These are phyloP conservation scores for Melopsittacus undulatus DNA, from an alignment of 2,797 vertebrate species.

Conservation along the genomic window DNA sequence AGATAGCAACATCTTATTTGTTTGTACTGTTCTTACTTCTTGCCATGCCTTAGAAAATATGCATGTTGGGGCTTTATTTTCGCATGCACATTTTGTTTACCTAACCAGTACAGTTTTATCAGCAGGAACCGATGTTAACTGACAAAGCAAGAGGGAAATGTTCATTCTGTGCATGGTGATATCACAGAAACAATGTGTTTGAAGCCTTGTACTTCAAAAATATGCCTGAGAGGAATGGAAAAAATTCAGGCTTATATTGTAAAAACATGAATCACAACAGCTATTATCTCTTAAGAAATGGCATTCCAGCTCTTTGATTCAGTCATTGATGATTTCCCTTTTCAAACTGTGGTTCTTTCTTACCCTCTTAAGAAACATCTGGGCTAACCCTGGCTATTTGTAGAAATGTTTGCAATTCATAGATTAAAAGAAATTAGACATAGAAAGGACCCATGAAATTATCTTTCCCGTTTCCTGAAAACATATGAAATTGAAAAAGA, in stretches of 20 bases:
- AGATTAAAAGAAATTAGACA: constrained; percentile 49
- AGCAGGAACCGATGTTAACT: background rate
- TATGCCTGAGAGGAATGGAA: constrained; percentile 50
- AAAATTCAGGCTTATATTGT: constrained; percentile 43
- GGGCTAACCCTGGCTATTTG: constrained; percentile 31
- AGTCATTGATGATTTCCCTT: constrained; percentile 56
- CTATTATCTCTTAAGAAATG: constrained; percentile 58
- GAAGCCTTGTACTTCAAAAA: constrained; percentile 59
- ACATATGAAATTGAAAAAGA: background rate
- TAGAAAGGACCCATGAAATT: constrained; percentile 12
- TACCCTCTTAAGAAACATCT: constrained; percentile 36
- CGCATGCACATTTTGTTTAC: constrained; percentile 39
- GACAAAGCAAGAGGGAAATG: constrained; percentile 43
- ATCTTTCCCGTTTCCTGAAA: constrained; percentile 24
- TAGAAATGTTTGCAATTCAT: constrained; percentile 39
- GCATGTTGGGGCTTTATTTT: constrained; percentile 24
- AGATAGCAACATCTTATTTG: background rate
- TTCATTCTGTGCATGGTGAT: constrained; percentile 43
- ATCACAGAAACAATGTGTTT: constrained; percentile 52
- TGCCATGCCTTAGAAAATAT: background rate
- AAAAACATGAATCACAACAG: constrained; percentile 55
- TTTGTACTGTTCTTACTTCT: background rate
- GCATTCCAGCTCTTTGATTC: constrained; percentile 45
- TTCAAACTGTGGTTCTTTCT: constrained; percentile 39
- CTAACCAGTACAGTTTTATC: constrained; percentile 44